Evolutionary conservation across 2,797 vertebrate genomes (phyloP).

Genomic region (Galagoides demidoff): DNA sequence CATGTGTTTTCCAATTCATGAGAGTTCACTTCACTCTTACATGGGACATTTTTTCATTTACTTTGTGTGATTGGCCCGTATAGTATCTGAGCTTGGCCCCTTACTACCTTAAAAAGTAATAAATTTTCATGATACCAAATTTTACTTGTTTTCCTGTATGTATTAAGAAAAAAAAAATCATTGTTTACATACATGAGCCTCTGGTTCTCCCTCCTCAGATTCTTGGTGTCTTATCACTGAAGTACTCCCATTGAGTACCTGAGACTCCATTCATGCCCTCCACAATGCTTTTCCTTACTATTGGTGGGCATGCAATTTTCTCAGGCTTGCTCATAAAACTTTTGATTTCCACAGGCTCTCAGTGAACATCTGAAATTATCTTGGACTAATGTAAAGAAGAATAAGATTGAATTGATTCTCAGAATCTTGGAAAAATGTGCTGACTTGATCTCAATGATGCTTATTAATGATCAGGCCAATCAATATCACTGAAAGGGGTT

Average conservation of each 20-base stretch:
- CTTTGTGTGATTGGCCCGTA: not conserved
- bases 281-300: not conserved
- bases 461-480: not conserved
- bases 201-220: not conserved
- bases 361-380: not conserved
- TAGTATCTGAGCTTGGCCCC: not conserved
- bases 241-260: not conserved
- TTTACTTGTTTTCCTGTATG: not conserved
- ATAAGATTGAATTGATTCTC: not conserved
- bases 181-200: not conserved
- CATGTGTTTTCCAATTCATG: not conserved
- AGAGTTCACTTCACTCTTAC: not conserved
- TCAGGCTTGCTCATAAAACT: not conserved
- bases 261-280: not conserved
- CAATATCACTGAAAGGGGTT: not conserved
- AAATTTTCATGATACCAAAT: not conserved
- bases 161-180: not conserved
- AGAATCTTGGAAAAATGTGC: conserved; percentile 4
- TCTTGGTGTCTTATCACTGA: not conserved
- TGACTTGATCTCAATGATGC: not conserved
- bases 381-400: not conserved
- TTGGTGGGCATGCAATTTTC: not conserved
- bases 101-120: not conserved
- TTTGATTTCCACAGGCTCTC: not conserved
- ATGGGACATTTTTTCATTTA: not conserved